Evolutionary conservation across 2,797 vertebrate species (phyloP), one percentile per base, ranked within the genome.

Genomic region (Enteromius paludinosus): DNA sequence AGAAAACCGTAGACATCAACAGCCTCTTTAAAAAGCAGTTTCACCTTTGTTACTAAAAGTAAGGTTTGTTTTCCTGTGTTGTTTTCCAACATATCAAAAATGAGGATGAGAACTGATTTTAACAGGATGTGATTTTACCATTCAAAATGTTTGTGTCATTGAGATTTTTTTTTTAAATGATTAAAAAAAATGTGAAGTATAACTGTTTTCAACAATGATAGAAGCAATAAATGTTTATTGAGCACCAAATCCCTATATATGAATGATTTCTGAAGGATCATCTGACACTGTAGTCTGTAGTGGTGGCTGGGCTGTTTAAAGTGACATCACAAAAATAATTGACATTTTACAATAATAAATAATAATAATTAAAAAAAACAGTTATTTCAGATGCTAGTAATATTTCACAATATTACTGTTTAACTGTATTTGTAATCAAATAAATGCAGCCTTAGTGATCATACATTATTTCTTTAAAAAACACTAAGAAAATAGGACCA

Each of bases 1-100:
- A 17, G 28, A 62, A 61, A 81, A 56, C 28, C 52, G 25, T 64
- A 52, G 25, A 62, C 59, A 30, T 15, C 15, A 59, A 68, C 69
- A 74, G 73, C 35, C 61, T 30, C 5, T 38, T 23, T 61, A 25
- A 64, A 41, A 25, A 35, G 10, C 56, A 47, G 38, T 64, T 77
- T 30, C 30, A 47, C 38, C 18, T 30, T 45, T 45, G 41, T 12
- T 20, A 38, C 4, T 30, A 64, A 62, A 64, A 33, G 30, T 62
- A 30, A 64, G 28, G 3, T 18, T 64, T 64, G 15, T 64, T 64
- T 28, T 61, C 59, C 5, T 61, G 4, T 61, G 25, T n/a, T n/a
- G n/a, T n/a, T n/a, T n/a, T n/a, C n/a, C 5, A 28, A 28, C 14
- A 28, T 61, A 71, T 71, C 33, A 72, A 52, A 72, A 52, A 12